These are phyloP conservation scores for Leucozona laternaria DNA, from an alignment of 2,888 invertebrate species.

Conservation along the genomic window DNA sequence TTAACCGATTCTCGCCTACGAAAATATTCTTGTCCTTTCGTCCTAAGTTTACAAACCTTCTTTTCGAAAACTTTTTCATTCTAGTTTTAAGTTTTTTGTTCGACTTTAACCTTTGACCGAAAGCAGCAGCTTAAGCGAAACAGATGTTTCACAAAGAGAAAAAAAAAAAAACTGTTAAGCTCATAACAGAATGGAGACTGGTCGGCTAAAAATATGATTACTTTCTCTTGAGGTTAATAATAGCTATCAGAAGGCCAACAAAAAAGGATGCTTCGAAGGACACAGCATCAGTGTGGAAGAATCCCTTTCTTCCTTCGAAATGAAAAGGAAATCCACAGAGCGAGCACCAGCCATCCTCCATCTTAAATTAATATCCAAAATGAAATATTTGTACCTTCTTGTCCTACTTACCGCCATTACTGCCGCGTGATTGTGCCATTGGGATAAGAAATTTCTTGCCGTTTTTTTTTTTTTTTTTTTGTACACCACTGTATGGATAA, in stretches of 20 bases:
- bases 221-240: slow-evolving; percentile 69
- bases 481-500: slow-evolving; percentile 59
- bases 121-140: slow-evolving; percentile 27
- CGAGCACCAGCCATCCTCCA: neutral
- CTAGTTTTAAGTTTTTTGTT: neutral
- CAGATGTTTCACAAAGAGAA: slow-evolving; percentile 27
- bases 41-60: slow-evolving; percentile 13
- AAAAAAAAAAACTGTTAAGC: neutral
- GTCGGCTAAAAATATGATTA: slow-evolving; percentile 39
- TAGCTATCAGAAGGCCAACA: slow-evolving; percentile 6
- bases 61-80: slow-evolving; percentile 25
- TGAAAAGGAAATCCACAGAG: slow-evolving; percentile 10
- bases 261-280: slow-evolving; percentile 12
- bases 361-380: slow-evolving; percentile 22
- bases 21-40: slow-evolving; percentile 38
- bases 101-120: slow-evolving; percentile 13
- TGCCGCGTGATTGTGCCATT: slow-evolving; percentile 51
- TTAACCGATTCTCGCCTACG: neutral
- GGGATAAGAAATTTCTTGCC: slow-evolving; percentile 44
- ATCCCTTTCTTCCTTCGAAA: slow-evolving; percentile 12
- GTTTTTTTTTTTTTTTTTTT: slow-evolving; percentile 30
- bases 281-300: slow-evolving; percentile 6
- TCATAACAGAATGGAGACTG: neutral
- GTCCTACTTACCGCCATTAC: slow-evolving; percentile 42
- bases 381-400: slow-evolving; percentile 38